Percentiles rank a stretch among this genome's conserved stretches.
These are phyloP conservation scores for Euzetes globulus DNA, from an alignment of 2,888 invertebrate genomes.

Conservation along the genomic window DNA sequence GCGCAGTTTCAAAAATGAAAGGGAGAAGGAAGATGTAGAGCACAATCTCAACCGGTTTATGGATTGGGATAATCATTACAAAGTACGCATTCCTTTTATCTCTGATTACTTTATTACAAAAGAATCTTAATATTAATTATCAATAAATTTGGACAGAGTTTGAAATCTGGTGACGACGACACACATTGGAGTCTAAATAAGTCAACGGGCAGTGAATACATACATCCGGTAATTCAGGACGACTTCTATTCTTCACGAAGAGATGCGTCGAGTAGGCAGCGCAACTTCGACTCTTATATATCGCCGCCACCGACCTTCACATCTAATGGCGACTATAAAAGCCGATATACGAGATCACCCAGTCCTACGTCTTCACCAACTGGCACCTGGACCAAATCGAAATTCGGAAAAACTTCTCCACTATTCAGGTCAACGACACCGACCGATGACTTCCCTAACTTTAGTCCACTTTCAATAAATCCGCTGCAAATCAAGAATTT, in stretches of 20 bases:
- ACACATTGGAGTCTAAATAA: neutral
- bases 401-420: neutral
- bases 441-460: conserved; percentile 31
- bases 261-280: neutral
- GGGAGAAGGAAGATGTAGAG: conserved; percentile 27
- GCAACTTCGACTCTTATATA: conserved; percentile 8
- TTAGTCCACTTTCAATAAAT: conserved; percentile 39
- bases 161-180: neutral
- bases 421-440: conserved; percentile 9
- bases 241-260: neutral
- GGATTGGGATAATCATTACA: conserved; percentile 31
- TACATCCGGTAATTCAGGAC: conserved; percentile 7
- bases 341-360: neutral
- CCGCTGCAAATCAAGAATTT: conserved; percentile 39
- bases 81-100: neutral
- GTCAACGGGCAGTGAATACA: neutral
- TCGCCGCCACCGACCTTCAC: neutral
- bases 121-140: too few species aligned
- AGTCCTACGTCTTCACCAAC: conserved; percentile 7
- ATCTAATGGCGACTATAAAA: conserved; percentile 5
- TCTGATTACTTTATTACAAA: too few species aligned
- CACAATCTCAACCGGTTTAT: conserved; percentile 28
- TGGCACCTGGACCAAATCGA: conserved; percentile 13
- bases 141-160: neutral
- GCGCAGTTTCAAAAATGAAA: conserved; percentile 23